phyloP scores from a whole-genome alignment of 2,888 invertebrate species.

The Hypomecis atomaria region DNA sequence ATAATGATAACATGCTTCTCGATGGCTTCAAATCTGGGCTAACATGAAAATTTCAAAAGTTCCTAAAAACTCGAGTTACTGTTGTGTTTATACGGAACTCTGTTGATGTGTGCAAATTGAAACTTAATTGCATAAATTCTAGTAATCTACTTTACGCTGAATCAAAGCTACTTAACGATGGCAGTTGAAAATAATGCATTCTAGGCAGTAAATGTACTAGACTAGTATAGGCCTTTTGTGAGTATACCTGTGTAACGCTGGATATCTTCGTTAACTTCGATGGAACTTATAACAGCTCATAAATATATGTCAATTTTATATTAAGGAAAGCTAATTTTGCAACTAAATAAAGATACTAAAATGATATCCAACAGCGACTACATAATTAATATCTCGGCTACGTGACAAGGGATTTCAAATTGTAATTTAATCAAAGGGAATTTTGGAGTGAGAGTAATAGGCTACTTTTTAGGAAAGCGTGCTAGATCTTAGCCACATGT shows the following conservation, averaged over 20 bases:
- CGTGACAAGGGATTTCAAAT: not conserved
- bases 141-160: conserved; percentile 49
- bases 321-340: too few relatives aligned
- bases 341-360: not conserved
- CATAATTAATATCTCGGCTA: not conserved
- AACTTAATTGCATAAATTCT: conserved; percentile 67
- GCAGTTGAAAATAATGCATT: conserved; percentile 15
- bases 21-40: too few relatives aligned
- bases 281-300: not conserved
- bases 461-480: not conserved
- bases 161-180: conserved; percentile 26
- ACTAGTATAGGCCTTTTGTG: not conserved
- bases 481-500: too few relatives aligned
- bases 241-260: not conserved
- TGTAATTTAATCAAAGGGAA: too few relatives aligned
- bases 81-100: not conserved
- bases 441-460: not conserved
- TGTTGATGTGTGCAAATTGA: conserved; percentile 72
- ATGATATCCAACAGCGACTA: not conserved
- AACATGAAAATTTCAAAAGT: too few relatives aligned
- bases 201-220: conserved; percentile 1
- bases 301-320: not conserved
- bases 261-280: too few relatives aligned
- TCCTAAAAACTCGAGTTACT: conserved; percentile 5
- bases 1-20: too few relatives aligned